Evolutionary conservation across 2,113 vertebrate genomes (phyloP).

Genomic region (Burhinus oedicnemus): DNA sequence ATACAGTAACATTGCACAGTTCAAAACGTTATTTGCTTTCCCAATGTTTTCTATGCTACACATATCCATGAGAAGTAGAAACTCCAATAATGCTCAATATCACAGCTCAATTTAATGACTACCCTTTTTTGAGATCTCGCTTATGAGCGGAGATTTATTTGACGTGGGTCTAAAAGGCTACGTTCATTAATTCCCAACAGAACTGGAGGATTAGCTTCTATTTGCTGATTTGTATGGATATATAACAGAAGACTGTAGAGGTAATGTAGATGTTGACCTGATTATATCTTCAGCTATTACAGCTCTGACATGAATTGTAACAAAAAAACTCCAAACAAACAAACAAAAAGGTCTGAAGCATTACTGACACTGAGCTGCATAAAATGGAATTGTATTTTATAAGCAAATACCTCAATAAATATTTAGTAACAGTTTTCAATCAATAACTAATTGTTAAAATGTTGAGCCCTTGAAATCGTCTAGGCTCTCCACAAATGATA

Average conservation of each 20-base stretch:
- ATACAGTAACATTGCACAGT: not conserved
- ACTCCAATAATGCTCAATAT: not conserved
- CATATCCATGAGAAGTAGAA: not conserved
- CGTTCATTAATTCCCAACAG: not conserved
- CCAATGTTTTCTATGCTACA: accelerated
- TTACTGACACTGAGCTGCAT: not conserved
- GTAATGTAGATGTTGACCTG: not conserved
- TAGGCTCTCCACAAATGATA: not conserved
- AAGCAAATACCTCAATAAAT: not conserved
- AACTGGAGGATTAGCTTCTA: not conserved
- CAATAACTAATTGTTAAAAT: not conserved
- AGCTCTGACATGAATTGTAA: not conserved
- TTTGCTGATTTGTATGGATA: not conserved
- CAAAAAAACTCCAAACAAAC: not conserved
- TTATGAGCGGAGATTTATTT: not conserved
- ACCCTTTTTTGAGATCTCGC: not conserved
- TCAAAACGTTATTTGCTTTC: not conserved
- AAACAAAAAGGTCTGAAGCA: not conserved
- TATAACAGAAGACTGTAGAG: not conserved
- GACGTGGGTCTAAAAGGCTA: not conserved
- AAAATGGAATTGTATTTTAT: not conserved
- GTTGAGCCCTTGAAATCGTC: not conserved
- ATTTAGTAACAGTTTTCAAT: not conserved
- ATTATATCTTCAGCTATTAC: not conserved
- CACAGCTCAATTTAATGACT: not conserved